Evolutionary conservation across 2,888 invertebrate species (phyloP), one percentile per base, ranked within the genome.

Genomic region (Drosophila buzzatii): DNA sequence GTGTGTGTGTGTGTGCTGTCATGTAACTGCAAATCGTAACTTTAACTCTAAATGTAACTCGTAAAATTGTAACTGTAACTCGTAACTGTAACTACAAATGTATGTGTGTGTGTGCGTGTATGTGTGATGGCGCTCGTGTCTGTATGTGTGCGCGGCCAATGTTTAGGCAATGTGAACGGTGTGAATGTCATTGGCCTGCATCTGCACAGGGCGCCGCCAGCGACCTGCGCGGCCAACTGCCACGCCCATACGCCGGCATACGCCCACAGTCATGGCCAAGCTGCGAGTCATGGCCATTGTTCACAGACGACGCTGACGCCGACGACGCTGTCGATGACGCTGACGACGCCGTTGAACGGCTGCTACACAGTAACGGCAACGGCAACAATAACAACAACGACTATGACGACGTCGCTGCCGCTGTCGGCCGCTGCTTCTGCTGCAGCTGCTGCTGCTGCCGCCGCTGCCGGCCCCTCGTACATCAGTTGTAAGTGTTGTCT

Each of bases 121-220:
- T 27, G 5, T 53, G 23, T 4, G 53, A 1, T 27, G 18, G 49
- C 18, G 33, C 33, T 7, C 69, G 53, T 27, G 52, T 27, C 18
- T 72, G 35, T 66, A 51, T 39, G 55, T 14, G 39, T 31, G 55
- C n/a, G 55, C 35, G 41, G 27, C 39, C 9, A n/a, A n/a, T n/a
- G 39, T 75, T 75, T 94, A 96, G 96, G 96, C 85, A 94, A 94
- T 88, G 95, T 95, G 47, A 96, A 96, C 91, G 96, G 96, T 55
- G 95, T 96, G 93, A 96, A 96, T 92, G 95, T 96, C 93, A 96
- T 95, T 85, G 94, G 94, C 77, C 91, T 94, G 86, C 94, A 94
- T 70, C 91, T 94, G 74, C 94, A 94, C 91, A 94, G 94, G 70
- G 71, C 84, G 61, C 56, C 77, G 56, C 60, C 57, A 85, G 69